A percentile compares a stretch with the other conserved stretches of the same genome.
Evolutionary conservation across 2,888 invertebrate species (phyloP).

Genomic region (Oxystoma pomonae): DNA sequence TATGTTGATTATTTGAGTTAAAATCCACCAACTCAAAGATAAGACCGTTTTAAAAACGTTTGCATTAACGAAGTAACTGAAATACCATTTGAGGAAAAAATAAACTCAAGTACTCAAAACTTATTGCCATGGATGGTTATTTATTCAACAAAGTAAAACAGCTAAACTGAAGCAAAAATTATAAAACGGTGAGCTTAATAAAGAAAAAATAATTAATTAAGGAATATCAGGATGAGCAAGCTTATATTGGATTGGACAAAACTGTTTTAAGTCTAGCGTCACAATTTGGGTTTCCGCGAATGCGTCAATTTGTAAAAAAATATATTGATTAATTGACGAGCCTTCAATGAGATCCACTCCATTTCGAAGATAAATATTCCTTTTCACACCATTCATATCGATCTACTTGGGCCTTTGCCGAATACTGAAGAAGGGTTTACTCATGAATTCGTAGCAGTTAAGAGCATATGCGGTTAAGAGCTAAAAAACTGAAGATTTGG

Average conservation of each 20-base stretch:
- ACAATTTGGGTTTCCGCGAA: neutral
- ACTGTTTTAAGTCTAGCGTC: neutral
- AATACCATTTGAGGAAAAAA: neutral
- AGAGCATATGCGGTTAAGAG: neutral
- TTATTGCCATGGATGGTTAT: neutral
- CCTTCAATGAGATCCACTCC: too few species aligned
- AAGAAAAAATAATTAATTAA: neutral
- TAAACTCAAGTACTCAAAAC: neutral
- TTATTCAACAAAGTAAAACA: neutral
- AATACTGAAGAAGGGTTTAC: neutral
- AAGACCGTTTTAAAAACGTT: too few species aligned
- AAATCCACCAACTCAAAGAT: neutral
- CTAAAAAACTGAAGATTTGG: neutral
- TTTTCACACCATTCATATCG: too few species aligned
- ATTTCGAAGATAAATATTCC: too few species aligned
- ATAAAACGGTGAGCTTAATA: neutral
- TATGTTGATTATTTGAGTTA: neutral
- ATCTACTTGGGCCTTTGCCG: neutral
- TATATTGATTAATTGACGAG: too few species aligned
- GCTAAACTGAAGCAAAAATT: constrained; percentile 24
- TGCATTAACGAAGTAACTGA: too few species aligned
- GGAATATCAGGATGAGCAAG: neutral
- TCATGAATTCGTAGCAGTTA: neutral
- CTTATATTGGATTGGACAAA: neutral
- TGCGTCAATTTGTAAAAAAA: neutral